Evolutionary conservation across 2,113 vertebrate genomes (phyloP), one percentile per base, ranked within the genome.

Genomic region (Gulo gulo): DNA sequence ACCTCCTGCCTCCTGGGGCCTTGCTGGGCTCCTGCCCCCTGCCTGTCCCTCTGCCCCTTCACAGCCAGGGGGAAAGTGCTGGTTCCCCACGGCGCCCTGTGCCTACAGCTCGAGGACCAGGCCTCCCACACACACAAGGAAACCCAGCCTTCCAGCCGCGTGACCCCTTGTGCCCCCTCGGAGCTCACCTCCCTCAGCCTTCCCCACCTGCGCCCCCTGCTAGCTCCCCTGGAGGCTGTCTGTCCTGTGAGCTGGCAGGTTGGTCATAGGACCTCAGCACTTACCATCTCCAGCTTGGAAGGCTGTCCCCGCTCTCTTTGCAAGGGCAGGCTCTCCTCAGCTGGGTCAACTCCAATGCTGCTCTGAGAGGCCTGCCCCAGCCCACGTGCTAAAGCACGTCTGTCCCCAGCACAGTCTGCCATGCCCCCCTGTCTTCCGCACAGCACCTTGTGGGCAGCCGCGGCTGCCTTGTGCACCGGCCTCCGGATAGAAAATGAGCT

Each of bases 351-450:
- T 39, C 42, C 8, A 6, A 31, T 16, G 63, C 47, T 15, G 16
- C 36, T 57, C 92, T 29, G 18, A 34, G 81, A 26, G 18, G 73
- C 47, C 39, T 36, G n/a, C 29, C 52, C 82, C 29, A 18, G 71
- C 63, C 31, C 8, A 3, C 4, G 13, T 0, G 4, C 45, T 29
- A 8, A 3, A 31, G 34, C 15, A 2, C n/a, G 34, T 16, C 47
- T 6, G 39, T n/a, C 29, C 63, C 73, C 0, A 1, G 47, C 1
- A 5, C 24, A 3, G 9, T 10, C 31, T 15, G 21, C 47, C 31
- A 5, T 0, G 2, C 0, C 0, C 9, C 59, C 47, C 63, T 0
- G 16, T 57, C 42, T 34, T 18, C 23, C 2, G 2, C 52, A 1
- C 7, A 10, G 69, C 18, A 14, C 69, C 31, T 8, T 13, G 31